These are phyloP conservation scores for Heterodera carotae DNA, from an alignment of 1,140 invertebrate genomes.

Conservation along the genomic window DNA sequence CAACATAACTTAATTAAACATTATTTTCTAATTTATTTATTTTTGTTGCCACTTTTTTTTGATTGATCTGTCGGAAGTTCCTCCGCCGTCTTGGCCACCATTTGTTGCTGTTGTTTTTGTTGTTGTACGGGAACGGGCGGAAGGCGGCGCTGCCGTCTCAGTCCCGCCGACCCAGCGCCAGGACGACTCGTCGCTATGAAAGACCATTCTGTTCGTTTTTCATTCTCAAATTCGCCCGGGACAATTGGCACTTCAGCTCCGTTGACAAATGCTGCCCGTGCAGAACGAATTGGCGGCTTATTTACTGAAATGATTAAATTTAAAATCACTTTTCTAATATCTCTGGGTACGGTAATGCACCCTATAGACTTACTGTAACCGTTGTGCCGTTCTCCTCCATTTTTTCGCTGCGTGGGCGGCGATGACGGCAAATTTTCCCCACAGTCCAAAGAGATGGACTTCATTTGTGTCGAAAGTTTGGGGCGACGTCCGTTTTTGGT, in stretches of 20 bases:
- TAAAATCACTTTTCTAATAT: not conserved
- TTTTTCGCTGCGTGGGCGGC: constrained; percentile 50
- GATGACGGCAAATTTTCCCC: constrained; percentile 48
- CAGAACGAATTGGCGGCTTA: constrained; percentile 44
- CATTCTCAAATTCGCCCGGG: constrained; percentile 49
- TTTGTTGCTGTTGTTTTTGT: not conserved
- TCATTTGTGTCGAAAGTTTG: constrained; percentile 64
- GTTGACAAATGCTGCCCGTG: constrained; percentile 29
- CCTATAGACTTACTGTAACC: constrained; percentile 4
- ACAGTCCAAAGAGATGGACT: constrained; percentile 63
- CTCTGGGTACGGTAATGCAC: not conserved
- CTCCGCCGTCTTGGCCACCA: no score
- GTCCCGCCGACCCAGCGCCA: not conserved
- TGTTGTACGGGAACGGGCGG: constrained; percentile 17
- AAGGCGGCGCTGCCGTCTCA: constrained; percentile 2
- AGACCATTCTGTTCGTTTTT: constrained; percentile 39
- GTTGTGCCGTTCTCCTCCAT: constrained; percentile 24
- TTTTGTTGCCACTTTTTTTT: not conserved
- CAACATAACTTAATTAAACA: not conserved
- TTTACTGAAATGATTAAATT: constrained; percentile 27
- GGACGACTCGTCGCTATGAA: not conserved
- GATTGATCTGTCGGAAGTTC: not conserved
- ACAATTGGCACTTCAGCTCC: constrained; percentile 2
- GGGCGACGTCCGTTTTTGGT: constrained; percentile 47
- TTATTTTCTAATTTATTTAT: not conserved